Evolutionary conservation across 1,140 invertebrate species (phyloP), one percentile per base, ranked within the genome.

Genomic region (Euura lappo): DNA sequence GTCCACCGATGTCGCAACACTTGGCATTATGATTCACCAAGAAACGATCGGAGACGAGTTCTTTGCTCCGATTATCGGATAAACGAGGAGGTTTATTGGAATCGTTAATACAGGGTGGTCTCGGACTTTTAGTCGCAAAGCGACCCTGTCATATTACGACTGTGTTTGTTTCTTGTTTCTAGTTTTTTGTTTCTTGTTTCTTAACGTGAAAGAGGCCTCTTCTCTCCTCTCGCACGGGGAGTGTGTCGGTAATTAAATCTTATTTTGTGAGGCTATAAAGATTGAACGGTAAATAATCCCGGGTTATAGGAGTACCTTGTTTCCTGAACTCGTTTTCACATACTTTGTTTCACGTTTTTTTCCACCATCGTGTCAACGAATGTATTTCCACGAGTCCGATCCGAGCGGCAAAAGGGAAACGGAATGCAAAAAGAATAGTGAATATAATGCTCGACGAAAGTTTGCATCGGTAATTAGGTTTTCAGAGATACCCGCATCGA

Each of bases 401-500:
- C 51, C 10, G 51, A 60, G 51, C 51, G 51, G 10, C 51, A n/a
- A 11, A 60, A 60, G 51, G 51, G 10, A 60, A 60, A 60, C 10
- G 51, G 51, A 60, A 60, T 60, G 51, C 51, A 60, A 60, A 60
- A 60, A 60, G 51, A 60, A 60, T 8, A n/a, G 13, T 5, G 51
- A 60, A 60, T 60, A 11, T 60, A 60, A 60, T 60, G 51, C 51
- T 60, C 51, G 51, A n/a, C 8, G 51, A n/a, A 60, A 60, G 3
- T 60, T 60, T 28, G 10, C 51, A 60, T 60, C 51, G 51, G 51
- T 60, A 60, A 60, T 60, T 60, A 60, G 51, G 51, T 60, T 60
- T 60, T 60, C 8, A 60, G 51, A 60, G 51, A 60, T 60, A n/a
- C 13, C 51, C 51, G 51, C 51, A 60, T 60, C 51, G 51, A 60